Percentiles rank a stretch among this genome's conserved stretches.
Evolutionary conservation across 2,797 vertebrate species (phyloP).

Genomic region (Gila robusta): DNA sequence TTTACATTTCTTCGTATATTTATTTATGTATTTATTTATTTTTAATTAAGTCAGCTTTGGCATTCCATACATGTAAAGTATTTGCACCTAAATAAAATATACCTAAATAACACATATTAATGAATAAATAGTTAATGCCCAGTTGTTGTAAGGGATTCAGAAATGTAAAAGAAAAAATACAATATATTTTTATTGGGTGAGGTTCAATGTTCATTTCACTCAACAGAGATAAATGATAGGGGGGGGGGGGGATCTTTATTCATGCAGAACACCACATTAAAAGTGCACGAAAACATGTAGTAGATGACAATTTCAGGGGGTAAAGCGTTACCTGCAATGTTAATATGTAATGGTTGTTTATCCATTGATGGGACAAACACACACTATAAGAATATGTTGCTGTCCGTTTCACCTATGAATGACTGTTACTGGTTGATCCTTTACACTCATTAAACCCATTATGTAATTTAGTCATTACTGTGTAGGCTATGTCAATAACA

Average conservation of each 20-base stretch:
- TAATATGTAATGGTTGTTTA: constrained; percentile 51
- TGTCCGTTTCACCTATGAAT: neutral
- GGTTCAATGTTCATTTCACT: neutral
- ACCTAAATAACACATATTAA: neutral
- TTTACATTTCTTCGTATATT: no score
- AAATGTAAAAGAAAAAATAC: neutral
- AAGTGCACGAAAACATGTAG: constrained; percentile 29
- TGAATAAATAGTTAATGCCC: constrained; percentile 1
- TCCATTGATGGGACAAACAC: constrained; percentile 6
- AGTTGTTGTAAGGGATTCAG: neutral
- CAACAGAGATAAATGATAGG: neutral
- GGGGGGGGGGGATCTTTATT: neutral
- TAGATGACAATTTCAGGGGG: constrained; percentile 5
- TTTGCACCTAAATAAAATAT: neutral
- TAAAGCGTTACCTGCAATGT: constrained; percentile 33
- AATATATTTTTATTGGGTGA: neutral
- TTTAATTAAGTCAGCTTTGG: no score
- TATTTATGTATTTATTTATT: no score
- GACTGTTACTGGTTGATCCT: neutral
- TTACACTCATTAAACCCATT: constrained; percentile 22
- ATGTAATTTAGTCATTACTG: neutral
- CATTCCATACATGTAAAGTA: constrained; percentile 25
- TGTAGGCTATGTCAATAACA: neutral
- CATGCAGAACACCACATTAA: constrained; percentile 39
- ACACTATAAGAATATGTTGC: neutral